Base-by-base conservation (phyloP, 2,888 invertebrate genomes). In the Xiphydria camelus region DNA sequence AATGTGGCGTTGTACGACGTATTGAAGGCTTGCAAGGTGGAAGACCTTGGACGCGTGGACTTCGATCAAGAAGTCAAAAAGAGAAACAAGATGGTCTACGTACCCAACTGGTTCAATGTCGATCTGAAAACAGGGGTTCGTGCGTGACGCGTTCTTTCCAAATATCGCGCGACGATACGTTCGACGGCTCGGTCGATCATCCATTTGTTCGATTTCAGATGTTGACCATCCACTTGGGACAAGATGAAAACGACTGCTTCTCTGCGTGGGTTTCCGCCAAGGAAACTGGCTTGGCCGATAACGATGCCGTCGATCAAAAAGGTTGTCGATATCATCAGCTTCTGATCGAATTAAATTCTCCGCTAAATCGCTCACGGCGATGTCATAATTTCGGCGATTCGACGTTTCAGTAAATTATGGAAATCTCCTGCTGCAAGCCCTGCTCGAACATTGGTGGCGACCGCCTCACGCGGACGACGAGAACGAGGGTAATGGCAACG, bases 81-180 rank as follows among this genome's bases (percentile, higher is more conserved):
- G 67, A 80, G 91, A 50, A 91, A 90, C 64, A 92, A 94, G 78
- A 89, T 89, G 83, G 88, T 99, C 38, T 95, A 90, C 74, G 95
- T 99, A 64, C 98, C 99, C 19, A 96, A 93, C 78, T 99, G 99
- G 99, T 99, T 99, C 75, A 92, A 92, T 57, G 95, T 98, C 32
- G 99, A 99, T 79, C 83, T 99, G 34, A 99, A 99, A 80, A 98
- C 96, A 47, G 99, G 99, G 51, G 91, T 93, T 78, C 76, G 83
- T 77, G 47, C 20, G n/a, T n/a, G n/a, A n/a, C n/a, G n/a, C n/a
- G n/a, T 17, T 20, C 20, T 40, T 22, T 6, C 21, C 12, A 10
- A n/a, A 6, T 1, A 4, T 19, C 2, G 10, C 9, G 19, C 9
- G 2, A 15, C 15, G 9, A 25, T 12, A n/a, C 6, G 4, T 21